These are phyloP conservation scores for Sebastes diploproa DNA, from an alignment of 2,797 vertebrate genomes.

Conservation along the genomic window DNA sequence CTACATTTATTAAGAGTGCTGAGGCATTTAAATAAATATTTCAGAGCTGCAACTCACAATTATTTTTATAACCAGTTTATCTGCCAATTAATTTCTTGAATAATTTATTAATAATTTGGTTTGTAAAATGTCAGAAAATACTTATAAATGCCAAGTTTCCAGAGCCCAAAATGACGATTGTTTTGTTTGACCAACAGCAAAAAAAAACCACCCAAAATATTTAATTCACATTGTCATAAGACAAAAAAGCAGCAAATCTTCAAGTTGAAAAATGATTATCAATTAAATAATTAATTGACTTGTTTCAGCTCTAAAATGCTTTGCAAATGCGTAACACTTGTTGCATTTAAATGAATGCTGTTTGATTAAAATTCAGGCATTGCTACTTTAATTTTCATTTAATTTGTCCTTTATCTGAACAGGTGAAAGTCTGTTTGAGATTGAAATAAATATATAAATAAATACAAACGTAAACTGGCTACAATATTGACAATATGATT, in stretches of 20 bases:
- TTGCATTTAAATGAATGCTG: not conserved
- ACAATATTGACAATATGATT: not conserved
- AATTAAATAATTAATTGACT: not conserved
- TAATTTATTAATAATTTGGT: not conserved
- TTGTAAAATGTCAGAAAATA: not conserved
- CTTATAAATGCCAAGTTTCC: not conserved
- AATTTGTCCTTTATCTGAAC: not conserved
- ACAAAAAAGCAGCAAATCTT: not conserved
- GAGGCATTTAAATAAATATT: not conserved
- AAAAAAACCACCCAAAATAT: not conserved
- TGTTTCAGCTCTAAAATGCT: not conserved
- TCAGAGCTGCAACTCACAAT: not conserved
- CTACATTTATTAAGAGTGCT: not conserved
- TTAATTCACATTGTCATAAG: not conserved
- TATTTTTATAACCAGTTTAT: not conserved
- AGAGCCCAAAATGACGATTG: not conserved
- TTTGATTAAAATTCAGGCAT: not conserved
- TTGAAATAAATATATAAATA: not conserved
- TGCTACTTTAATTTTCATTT: not conserved
- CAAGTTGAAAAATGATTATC: not conserved
- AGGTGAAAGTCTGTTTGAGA: not conserved
- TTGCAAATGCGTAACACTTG: not conserved
- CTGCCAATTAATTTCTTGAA: not conserved
- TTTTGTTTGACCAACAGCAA: not conserved
- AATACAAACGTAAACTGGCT: not conserved